These are phyloP conservation scores for Noctua janthe DNA, from an alignment of 2,888 invertebrate genomes.

Conservation along the genomic window DNA sequence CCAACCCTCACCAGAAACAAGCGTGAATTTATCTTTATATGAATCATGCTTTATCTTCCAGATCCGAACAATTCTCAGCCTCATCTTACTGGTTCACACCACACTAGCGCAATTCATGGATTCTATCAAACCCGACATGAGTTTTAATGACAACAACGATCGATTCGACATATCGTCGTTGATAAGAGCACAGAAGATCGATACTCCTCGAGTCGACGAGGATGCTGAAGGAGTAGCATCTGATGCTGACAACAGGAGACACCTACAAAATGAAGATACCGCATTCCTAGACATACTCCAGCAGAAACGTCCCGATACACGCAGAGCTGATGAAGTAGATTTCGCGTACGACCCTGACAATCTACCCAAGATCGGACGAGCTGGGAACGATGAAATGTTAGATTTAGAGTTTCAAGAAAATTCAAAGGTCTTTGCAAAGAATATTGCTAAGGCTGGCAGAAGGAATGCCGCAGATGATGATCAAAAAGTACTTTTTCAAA, in stretches of 20 bases:
- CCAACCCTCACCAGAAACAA: not conserved
- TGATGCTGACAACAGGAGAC: slow-evolving; percentile 62
- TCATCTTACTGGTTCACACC: slow-evolving; percentile 35
- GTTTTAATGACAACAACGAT: slow-evolving; percentile 77
- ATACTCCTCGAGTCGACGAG: slow-evolving; percentile 3
- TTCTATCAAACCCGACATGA: slow-evolving; percentile 76
- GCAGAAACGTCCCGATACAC: not conserved
- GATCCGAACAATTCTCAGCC: slow-evolving; percentile 29
- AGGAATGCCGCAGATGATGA: slow-evolving; percentile 52
- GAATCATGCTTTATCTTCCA: slow-evolving; percentile 15
- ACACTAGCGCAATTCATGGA: slow-evolving; percentile 66
- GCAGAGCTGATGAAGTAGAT: slow-evolving; percentile 44
- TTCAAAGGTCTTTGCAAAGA: slow-evolving; percentile 62
- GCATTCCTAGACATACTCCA: not conserved
- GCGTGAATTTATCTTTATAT: not conserved
- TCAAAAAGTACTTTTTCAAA: slow-evolving; percentile 68
- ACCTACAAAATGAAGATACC: slow-evolving; percentile 7
- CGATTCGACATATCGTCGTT: slow-evolving; percentile 77
- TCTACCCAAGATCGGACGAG: slow-evolving; percentile 11
- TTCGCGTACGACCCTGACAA: slow-evolving; percentile 60
- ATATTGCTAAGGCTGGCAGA: slow-evolving; percentile 27
- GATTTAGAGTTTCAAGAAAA: slow-evolving; percentile 69
- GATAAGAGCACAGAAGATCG: slow-evolving; percentile 69
- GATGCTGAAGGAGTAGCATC: not conserved
- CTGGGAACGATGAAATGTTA: slow-evolving; percentile 71